phyloP scores from a whole-genome alignment of 2,888 invertebrate genomes.

The Drosophila falleni region DNA sequence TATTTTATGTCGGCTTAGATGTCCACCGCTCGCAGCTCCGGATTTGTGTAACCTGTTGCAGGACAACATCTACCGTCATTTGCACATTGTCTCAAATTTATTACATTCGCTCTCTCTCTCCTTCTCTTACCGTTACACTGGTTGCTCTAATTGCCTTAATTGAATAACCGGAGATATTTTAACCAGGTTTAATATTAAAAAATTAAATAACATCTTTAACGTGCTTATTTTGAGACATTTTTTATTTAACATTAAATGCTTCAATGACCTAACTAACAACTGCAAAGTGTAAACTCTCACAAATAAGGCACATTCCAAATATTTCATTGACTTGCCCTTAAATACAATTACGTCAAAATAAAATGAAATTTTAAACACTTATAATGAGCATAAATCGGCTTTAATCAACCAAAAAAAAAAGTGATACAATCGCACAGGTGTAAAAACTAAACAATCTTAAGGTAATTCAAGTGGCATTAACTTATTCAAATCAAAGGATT shows the following conservation, averaged over 20 bases:
- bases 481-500: conserved; percentile 10
- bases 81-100: conserved; percentile 8
- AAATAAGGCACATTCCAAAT: conserved; percentile 53
- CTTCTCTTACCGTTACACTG: background rate
- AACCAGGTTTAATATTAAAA: conserved; percentile 15
- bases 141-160: background rate
- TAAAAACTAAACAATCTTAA: conserved; percentile 37
- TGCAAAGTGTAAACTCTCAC: conserved; percentile 13
- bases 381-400: conserved; percentile 23
- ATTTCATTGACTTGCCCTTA: conserved; percentile 11
- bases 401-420: conserved; percentile 45
- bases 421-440: conserved; percentile 23
- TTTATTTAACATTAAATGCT: conserved; percentile 47
- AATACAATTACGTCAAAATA: conserved; percentile 7
- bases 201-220: conserved; percentile 17
- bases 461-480: conserved; percentile 22
- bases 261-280: conserved; percentile 5
- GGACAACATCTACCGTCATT: conserved; percentile 10
- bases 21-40: background rate
- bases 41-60: conserved; percentile 23
- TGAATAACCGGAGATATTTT: background rate
- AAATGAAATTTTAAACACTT: conserved; percentile 7
- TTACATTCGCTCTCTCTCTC: background rate
- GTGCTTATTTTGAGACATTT: conserved; percentile 34
- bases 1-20: conserved; percentile 27